Percentiles rank a stretch among this genome's conserved stretches.
Conservation (phyloP, 2,888 invertebrate genomes). For the Tanytarsus gracilentus region DNA sequence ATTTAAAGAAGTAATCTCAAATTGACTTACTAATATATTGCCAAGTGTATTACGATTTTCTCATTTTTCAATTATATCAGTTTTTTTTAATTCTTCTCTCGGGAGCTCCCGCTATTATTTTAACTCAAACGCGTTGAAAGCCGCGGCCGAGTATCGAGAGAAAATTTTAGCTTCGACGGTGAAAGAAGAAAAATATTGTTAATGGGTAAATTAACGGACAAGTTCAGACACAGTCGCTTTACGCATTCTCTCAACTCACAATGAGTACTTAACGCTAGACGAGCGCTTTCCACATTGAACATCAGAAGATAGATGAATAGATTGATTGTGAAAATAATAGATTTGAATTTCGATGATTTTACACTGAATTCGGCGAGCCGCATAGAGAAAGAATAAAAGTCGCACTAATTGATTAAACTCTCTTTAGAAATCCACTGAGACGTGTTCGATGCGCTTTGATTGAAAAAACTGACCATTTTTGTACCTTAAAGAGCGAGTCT, state of each 20-base stretch:
- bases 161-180: background rate
- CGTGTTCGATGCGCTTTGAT: background rate
- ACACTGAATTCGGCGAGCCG: background rate
- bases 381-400: background rate
- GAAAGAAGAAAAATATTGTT: background rate
- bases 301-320: background rate
- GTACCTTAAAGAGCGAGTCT: too few species aligned
- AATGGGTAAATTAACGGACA: slow-evolving; percentile 11
- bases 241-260: background rate
- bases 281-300: background rate
- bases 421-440: background rate
- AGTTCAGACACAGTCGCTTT: background rate
- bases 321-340: background rate
- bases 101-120: background rate
- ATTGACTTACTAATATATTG: too few species aligned
- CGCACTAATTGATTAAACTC: slow-evolving; percentile 2
- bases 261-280: slow-evolving; percentile 1
- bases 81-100: too few species aligned
- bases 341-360: too few species aligned
- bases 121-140: background rate
- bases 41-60: too few species aligned
- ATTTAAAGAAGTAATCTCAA: too few species aligned
- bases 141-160: background rate
- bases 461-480: background rate
- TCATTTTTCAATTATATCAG: too few species aligned